Percentiles rank a stretch among this genome's conserved stretches.
phyloP scores from a whole-genome alignment of 2,888 invertebrate genomes.

The Epinotia bilunana region DNA sequence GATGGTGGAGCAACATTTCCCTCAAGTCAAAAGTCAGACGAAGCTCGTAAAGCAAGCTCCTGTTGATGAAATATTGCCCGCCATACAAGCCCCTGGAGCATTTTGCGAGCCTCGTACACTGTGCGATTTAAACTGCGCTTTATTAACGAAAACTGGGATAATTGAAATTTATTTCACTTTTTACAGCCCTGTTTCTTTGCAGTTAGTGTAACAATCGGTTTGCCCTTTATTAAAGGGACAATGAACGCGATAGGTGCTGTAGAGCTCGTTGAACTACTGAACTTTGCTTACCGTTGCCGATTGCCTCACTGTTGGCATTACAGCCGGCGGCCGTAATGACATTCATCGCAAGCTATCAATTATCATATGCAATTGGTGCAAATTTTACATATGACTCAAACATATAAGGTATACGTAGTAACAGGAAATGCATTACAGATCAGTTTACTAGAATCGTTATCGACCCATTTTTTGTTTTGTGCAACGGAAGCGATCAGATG shows the following conservation, averaged over 20 bases:
- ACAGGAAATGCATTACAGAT: slow-evolving; percentile 17
- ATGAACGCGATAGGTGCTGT: slow-evolving; percentile 69
- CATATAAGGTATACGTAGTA: slow-evolving; percentile 21
- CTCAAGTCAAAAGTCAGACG: slow-evolving; percentile 64
- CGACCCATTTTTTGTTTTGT: slow-evolving; percentile 39
- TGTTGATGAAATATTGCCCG: slow-evolving; percentile 65
- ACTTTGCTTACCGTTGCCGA: slow-evolving; percentile 71
- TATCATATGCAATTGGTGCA: slow-evolving; percentile 52
- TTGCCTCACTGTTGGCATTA: slow-evolving; percentile 69
- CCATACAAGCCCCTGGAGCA: slow-evolving; percentile 55
- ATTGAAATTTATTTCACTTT: slow-evolving; percentile 51
- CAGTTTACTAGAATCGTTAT: slow-evolving; percentile 1
- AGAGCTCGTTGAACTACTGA: slow-evolving; percentile 76
- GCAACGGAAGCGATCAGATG: slow-evolving; percentile 59
- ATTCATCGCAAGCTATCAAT: slow-evolving; percentile 53
- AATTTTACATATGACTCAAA: slow-evolving; percentile 52
- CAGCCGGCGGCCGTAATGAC: slow-evolving; percentile 60
- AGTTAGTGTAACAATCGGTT: slow-evolving; percentile 53
- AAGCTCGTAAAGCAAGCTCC: slow-evolving; percentile 62
- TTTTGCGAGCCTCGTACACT: slow-evolving; percentile 47
- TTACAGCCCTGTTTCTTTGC: slow-evolving; percentile 36
- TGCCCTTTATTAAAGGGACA: slow-evolving; percentile 72
- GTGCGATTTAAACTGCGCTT: slow-evolving; percentile 54
- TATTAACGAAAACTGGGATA: slow-evolving; percentile 55
- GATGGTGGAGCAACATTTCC: slow-evolving; percentile 56